Conservation (phyloP, 2,113 vertebrate species). For the Tapirus terrestris region DNA sequence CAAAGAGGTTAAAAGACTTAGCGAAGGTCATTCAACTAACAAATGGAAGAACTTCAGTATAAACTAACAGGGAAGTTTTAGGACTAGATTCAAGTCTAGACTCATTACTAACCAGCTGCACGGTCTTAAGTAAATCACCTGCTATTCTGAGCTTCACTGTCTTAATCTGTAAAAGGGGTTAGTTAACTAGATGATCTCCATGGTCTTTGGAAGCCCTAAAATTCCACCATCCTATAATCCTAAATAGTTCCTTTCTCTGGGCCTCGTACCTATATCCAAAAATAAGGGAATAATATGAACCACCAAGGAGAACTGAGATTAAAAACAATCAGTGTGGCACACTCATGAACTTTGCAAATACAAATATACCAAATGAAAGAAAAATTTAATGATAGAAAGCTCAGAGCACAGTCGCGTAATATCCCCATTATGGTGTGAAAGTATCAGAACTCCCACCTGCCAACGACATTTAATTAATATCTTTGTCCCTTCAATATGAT, state of each 20-base stretch:
- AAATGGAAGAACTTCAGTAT: background rate
- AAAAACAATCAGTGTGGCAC: background rate
- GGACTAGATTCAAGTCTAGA: background rate
- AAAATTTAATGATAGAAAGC: background rate
- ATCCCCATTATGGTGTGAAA: background rate
- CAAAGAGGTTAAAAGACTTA: constrained; percentile 22
- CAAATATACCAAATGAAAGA: background rate
- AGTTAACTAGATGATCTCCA: background rate
- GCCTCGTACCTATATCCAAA: background rate
- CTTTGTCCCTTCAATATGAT: background rate
- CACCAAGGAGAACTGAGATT: background rate
- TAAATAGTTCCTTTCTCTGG: background rate
- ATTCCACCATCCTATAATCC: background rate
- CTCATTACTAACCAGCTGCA: background rate
- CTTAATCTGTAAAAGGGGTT: background rate
- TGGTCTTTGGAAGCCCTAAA: background rate
- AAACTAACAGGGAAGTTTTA: background rate
- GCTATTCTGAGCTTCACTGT: background rate
- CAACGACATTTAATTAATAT: background rate
- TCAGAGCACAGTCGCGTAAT: background rate
- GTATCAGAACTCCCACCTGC: background rate
- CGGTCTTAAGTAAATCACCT: background rate
- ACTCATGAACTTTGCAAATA: background rate
- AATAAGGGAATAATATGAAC: background rate
- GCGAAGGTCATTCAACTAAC: background rate